Evolutionary conservation across 2,888 invertebrate genomes (phyloP), one percentile per base, ranked within the genome.

Genomic region (Plebejus argus): DNA sequence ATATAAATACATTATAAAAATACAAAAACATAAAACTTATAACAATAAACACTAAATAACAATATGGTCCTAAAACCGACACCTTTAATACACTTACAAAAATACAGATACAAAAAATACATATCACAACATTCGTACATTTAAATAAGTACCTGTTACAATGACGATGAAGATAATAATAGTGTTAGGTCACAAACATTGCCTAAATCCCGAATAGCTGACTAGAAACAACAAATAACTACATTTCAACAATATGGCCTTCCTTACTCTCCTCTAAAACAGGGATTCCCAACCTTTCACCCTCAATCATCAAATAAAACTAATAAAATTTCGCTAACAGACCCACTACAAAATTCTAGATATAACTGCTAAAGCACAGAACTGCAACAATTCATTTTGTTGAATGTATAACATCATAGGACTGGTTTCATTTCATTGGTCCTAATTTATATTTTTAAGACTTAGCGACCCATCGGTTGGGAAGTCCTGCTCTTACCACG

Each of bases 111-210:
- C 70, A 72, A 75, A 79, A 78, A 76, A 81, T 79, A 80, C 75
- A 76, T 70, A 80, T 72, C 79, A 83, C 82, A 83, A 83, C 83
- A 82, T 83, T 79, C 79, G 77, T 78, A 79, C 78, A 80, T 79
- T 81, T 78, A 79, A 71, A 76, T 85, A 79, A 71, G 76, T 85
- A 85, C 85, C 85, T 85, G 79, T 83, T 83, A 83, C 79, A 84
- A 82, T 82, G 84, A 80, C 76, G 84, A 83, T 78, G 83, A 80
- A 79, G 83, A 84, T 82, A 84, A 83, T 83, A 84, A 83, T 82
- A 83, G 79, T 82, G 83, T 83, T 83, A 85, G 83, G 81, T 84
- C 83, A 84, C 81, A 85, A 81, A 84, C 82, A 84, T 84, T 84
- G 79, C 83, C 84, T 84, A 84, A 81, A 81, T 84, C 83, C 83